phyloP scores from a whole-genome alignment of 2,888 invertebrate species.

The Chrysolina oricalcia region DNA sequence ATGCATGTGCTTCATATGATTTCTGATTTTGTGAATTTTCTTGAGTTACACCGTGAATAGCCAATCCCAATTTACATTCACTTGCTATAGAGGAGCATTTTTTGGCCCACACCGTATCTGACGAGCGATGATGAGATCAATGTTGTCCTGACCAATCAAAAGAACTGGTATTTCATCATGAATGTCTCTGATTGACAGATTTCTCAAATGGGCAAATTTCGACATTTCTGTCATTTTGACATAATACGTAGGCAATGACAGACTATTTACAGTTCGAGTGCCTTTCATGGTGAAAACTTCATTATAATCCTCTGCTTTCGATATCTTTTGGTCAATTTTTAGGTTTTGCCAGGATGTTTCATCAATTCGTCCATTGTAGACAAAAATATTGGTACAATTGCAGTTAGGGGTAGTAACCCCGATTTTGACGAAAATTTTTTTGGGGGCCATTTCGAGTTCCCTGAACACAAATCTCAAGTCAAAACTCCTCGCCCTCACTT shows the following conservation, averaged over 20 bases:
- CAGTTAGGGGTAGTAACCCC: no score
- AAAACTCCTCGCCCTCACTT: no score
- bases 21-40: neutral
- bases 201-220: neutral
- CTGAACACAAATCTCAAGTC: no score
- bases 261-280: neutral
- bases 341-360: no score
- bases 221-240: neutral
- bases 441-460: no score
- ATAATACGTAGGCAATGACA: neutral
- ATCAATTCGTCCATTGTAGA: no score
- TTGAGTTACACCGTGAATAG: neutral
- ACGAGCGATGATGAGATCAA: constrained; percentile 11
- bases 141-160: constrained; percentile 8
- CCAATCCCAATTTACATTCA: neutral
- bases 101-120: neutral
- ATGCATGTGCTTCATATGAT: neutral
- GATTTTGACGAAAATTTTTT: no score
- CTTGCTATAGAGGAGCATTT: neutral
- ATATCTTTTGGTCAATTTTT: no score
- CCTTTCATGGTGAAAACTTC: no score
- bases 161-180: constrained; percentile 1
- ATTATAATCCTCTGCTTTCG: no score
- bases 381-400: no score
- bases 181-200: neutral